phyloP scores from a whole-genome alignment of 2,113 vertebrate species.

The Tauraco erythrolophus region DNA sequence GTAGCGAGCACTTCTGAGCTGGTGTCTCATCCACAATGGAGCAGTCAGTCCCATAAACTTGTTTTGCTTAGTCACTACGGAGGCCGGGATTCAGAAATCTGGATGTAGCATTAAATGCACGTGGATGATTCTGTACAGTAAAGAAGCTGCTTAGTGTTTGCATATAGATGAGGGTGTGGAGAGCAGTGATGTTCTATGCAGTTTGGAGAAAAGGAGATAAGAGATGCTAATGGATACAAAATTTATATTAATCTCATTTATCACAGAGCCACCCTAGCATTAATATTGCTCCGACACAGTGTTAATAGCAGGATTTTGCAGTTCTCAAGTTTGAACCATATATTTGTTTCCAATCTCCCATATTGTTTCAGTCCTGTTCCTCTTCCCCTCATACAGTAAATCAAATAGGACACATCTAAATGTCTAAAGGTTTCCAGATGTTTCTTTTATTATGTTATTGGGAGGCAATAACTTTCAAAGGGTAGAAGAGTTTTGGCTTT shows the following conservation, averaged over 20 bases:
- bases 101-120: not conserved
- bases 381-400: not conserved
- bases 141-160: not conserved
- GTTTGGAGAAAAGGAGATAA: not conserved
- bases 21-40: not conserved
- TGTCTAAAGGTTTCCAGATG: conserved; percentile 3
- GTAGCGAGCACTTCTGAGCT: not conserved
- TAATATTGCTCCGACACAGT: not conserved
- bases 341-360: not conserved
- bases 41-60: not conserved
- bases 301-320: not conserved
- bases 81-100: not conserved
- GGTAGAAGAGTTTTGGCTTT: not conserved
- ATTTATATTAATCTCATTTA: not conserved
- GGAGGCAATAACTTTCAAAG: conserved; percentile 6
- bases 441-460: not conserved
- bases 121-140: not conserved
- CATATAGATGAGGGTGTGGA: not conserved
- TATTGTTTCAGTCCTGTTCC: not conserved
- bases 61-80: not conserved
- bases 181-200: not conserved
- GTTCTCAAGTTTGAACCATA: not conserved
- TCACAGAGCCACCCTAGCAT: not conserved
- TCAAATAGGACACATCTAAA: not conserved
- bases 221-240: not conserved